Conservation (phyloP, 2,888 invertebrate genomes). For the Cepaea hortensis region DNA sequence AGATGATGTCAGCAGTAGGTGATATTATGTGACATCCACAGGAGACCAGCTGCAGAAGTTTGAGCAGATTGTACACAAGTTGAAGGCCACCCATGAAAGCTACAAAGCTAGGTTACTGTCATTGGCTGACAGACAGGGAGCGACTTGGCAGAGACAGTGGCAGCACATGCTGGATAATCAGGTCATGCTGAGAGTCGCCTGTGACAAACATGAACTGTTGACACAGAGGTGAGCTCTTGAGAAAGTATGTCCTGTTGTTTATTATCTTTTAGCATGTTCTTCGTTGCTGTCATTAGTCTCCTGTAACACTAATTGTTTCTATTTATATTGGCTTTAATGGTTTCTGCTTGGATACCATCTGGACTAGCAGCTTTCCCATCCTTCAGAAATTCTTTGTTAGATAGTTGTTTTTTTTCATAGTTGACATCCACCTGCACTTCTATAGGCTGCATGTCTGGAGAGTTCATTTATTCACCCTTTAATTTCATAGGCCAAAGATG, state of each 20-base stretch:
- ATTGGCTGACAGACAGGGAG: neutral
- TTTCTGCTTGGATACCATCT: no score
- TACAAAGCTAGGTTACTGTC: neutral
- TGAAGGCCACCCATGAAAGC: neutral
- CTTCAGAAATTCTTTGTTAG: no score
- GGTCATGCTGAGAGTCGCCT: neutral
- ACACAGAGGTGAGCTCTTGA: neutral
- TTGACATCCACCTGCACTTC: no score
- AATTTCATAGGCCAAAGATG: neutral
- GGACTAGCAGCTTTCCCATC: no score
- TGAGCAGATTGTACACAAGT: slow-evolving; percentile 5
- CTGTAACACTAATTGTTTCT: no score
- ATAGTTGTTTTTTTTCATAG: no score
- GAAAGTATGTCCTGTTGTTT: neutral
- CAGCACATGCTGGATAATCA: neutral
- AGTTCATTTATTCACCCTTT: no score
- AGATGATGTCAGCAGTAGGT: no score
- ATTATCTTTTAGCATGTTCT: neutral
- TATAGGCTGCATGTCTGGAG: no score
- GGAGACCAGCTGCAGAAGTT: slow-evolving; percentile 24
- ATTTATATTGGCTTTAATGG: no score
- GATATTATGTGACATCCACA: neutral
- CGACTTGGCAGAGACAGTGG: neutral
- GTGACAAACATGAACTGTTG: slow-evolving; percentile 10
- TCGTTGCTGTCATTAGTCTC: neutral